Percentiles rank a stretch among this genome's conserved stretches.
Evolutionary conservation across 1,140 invertebrate species (phyloP).

Genomic region (Atta colombica): DNA sequence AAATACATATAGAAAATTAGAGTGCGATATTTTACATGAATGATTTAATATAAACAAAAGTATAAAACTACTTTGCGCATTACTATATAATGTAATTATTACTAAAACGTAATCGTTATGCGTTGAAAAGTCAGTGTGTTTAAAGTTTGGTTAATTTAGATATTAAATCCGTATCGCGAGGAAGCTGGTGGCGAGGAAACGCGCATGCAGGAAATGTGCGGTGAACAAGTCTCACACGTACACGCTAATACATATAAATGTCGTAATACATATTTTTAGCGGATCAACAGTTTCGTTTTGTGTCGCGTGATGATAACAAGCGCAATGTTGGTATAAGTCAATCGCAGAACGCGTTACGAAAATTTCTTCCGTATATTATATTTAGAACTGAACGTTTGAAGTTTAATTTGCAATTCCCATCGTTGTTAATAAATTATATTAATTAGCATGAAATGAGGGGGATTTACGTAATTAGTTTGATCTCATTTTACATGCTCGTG

Average conservation of each 20-base stretch:
- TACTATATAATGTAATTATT: neutral
- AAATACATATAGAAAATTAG: neutral
- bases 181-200: conserved; percentile 24
- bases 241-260: neutral
- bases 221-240: neutral
- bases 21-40: neutral
- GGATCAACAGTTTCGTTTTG: conserved; percentile 8
- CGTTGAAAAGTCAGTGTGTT: neutral
- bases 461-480: neutral
- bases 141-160: neutral
- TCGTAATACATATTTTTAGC: conserved; percentile 2
- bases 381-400: neutral
- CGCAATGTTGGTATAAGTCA: neutral
- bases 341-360: neutral
- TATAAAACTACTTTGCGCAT: neutral
- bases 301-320: neutral
- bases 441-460: conserved; percentile 20
- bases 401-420: neutral
- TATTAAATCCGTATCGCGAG: neutral
- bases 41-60: neutral
- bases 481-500: neutral
- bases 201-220: conserved; percentile 9
- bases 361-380: neutral
- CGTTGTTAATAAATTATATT: neutral
- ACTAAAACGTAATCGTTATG: neutral